phyloP scores from a whole-genome alignment of 2,888 invertebrate species.

The Latrodectus elegans region DNA sequence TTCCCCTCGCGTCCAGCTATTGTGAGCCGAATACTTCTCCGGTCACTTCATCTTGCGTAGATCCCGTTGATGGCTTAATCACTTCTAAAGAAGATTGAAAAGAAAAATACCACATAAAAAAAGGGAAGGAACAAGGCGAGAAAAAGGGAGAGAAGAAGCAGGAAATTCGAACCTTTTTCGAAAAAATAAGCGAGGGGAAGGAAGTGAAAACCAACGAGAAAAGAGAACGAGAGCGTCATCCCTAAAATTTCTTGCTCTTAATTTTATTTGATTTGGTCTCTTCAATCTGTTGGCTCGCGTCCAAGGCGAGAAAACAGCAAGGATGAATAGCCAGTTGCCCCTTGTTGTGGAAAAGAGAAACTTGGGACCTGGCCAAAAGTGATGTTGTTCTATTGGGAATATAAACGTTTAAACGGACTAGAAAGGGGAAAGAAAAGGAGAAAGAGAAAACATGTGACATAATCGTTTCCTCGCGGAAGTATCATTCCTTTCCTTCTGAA shows the following conservation, averaged over 20 bases:
- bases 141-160: background rate
- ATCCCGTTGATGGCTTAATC: background rate
- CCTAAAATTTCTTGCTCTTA: slow-evolving; percentile 1
- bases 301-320: slow-evolving; percentile 28
- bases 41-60: background rate
- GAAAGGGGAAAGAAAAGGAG: background rate
- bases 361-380: slow-evolving; percentile 36
- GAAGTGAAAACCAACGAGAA: no score
- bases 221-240: background rate
- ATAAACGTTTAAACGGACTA: slow-evolving; percentile 36
- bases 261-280: background rate
- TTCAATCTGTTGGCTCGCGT: slow-evolving; percentile 16
- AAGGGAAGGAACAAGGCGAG: background rate
- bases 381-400: slow-evolving; percentile 29
- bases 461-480: slow-evolving; percentile 27
- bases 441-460: slow-evolving; percentile 26
- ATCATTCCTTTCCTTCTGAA: background rate
- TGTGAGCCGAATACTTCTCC: background rate
- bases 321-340: slow-evolving; percentile 24
- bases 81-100: background rate
- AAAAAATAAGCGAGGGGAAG: background rate
- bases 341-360: slow-evolving; percentile 12
- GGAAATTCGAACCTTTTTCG: slow-evolving; percentile 1
- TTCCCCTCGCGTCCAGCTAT: background rate
- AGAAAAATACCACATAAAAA: background rate